Evolutionary conservation across 2,888 invertebrate species (phyloP), one percentile per base, ranked within the genome.

Genomic region (Tinea semifulvella): DNA sequence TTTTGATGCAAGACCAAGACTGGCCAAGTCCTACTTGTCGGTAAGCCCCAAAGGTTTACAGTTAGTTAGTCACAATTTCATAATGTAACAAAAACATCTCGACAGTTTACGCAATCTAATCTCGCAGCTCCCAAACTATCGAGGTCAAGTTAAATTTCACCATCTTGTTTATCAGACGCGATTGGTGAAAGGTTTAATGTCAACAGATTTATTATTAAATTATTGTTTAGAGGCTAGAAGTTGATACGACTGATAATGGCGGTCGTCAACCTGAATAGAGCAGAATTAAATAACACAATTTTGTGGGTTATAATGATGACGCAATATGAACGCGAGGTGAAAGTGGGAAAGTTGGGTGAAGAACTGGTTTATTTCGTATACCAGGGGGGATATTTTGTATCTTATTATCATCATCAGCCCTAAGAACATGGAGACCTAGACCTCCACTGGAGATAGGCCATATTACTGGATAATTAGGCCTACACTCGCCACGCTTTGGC

Each of bases 311-410:
- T 46, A 5, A 26, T 25, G 31, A 54, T 56, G 56, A 56, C 53
- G 53, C 52, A 60, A 59, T 50, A 50, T 49, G 45, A 25, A 13
- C 5, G 43, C 20, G 50, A n/a, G 60, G 63, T 57, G 63, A 65
- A 65, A 65, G 65, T 64, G 57, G 54, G 25, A 20, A 38, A 27
- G 43, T 17, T 18, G 22, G 22, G 22, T 22, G 17, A 46, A 35
- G 28, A 48, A 60, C 57, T 54, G 54, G 58, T 59, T 50, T 39
- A 40, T 40, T 40, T 40, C 40, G 40, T 40, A 40, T 20, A 40
- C 31, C 31, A 31, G 7, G 11, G 31, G 31, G 11, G 13, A 13
- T 13, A n/a, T n/a, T n/a, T n/a, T n/a, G n/a, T n/a, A n/a, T n/a
- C n/a, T n/a, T n/a, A n/a, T n/a, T n/a, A n/a, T n/a, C n/a, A n/a